Evolutionary conservation across 2,888 invertebrate species (phyloP).

Genomic region (Xestia c-nigrum): DNA sequence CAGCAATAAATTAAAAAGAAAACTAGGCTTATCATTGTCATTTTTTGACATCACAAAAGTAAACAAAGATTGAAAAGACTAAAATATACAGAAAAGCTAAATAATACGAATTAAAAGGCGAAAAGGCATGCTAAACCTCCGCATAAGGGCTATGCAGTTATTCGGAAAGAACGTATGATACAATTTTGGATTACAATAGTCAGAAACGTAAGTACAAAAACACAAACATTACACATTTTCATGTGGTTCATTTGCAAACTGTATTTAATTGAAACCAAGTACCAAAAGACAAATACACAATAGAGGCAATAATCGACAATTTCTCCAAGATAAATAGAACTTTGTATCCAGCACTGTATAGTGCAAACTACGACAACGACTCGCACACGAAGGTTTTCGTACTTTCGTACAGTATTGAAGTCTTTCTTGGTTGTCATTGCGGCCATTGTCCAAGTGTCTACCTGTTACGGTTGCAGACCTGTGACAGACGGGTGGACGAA

Average conservation of each 20-base stretch:
- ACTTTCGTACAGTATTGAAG: not conserved
- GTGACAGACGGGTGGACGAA: not conserved
- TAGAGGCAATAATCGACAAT: not conserved
- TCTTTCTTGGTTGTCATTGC: not conserved
- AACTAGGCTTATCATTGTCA: too few relatives aligned
- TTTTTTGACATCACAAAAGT: too few relatives aligned
- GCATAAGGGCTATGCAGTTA: too few relatives aligned
- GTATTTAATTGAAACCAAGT: not conserved
- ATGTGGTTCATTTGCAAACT: not conserved
- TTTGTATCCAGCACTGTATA: not conserved
- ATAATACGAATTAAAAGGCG: too few relatives aligned
- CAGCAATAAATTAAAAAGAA: too few relatives aligned
- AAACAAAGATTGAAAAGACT: too few relatives aligned
- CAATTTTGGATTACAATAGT: too few relatives aligned
- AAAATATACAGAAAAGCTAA: too few relatives aligned
- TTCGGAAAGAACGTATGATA: too few relatives aligned
- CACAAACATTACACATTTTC: too few relatives aligned
- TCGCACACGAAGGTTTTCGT: not conserved
- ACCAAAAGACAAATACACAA: not conserved
- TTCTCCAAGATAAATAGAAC: not conserved
- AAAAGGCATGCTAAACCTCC: too few relatives aligned
- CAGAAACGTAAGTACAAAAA: too few relatives aligned
- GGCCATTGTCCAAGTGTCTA: not conserved
- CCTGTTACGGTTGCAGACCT: not conserved
- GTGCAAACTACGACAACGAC: not conserved